Conservation (phyloP, 2,888 invertebrate species). For the Labia minor region DNA sequence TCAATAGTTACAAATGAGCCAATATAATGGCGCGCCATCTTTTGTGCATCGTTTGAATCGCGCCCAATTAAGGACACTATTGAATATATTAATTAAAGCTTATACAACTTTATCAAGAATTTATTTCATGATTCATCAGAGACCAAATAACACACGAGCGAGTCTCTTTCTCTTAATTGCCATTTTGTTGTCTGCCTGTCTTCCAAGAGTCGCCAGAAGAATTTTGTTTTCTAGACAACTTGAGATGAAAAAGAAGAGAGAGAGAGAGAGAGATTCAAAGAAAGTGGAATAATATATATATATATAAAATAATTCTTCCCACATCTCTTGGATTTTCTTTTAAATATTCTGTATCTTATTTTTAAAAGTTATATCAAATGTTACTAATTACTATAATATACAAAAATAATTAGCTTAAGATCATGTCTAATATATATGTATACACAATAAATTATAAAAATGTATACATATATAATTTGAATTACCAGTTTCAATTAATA, state of each 20-base stretch:
- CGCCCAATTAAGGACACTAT: conserved; percentile 13
- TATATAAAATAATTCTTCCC: too few species aligned
- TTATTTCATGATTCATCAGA: conserved; percentile 13
- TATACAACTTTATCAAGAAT: conserved; percentile 13
- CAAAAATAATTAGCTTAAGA: too few species aligned
- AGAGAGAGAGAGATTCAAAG: neutral
- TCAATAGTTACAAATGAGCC: conserved; percentile 13
- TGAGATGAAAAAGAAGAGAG: too few species aligned
- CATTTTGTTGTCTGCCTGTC: neutral
- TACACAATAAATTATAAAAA: too few species aligned
- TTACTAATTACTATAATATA: too few species aligned
- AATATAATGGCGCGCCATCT: conserved; percentile 13
- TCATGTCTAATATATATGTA: too few species aligned
- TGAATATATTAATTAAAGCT: conserved; percentile 13
- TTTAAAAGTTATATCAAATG: too few species aligned
- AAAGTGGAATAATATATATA: neutral
- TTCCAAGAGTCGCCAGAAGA: neutral
- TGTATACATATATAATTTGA: too few species aligned
- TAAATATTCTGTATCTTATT: too few species aligned
- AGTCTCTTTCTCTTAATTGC: conserved; percentile 7
- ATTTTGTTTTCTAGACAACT: neutral
- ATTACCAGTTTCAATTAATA: too few species aligned
- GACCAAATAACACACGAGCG: conserved; percentile 13
- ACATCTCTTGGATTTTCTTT: too few species aligned
- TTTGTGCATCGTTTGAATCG: conserved; percentile 13